A percentile compares a stretch with the other conserved stretches of the same genome.
Evolutionary conservation across 2,888 invertebrate genomes (phyloP).

Genomic region (Drosophila demipolita): DNA sequence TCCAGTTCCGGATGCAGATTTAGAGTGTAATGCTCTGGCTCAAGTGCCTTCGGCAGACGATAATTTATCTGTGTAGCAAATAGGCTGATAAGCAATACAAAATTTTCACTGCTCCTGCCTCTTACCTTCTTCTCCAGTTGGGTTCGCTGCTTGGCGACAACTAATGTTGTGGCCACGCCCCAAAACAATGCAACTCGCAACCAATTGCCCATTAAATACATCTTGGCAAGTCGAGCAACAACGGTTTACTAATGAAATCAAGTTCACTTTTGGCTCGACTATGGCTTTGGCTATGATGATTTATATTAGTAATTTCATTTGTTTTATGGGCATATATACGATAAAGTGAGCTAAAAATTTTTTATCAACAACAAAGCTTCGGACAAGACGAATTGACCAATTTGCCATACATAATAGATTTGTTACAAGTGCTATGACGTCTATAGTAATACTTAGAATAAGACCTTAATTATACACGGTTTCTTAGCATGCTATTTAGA

Average conservation of each 20-base stretch:
- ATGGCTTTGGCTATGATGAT: slow-evolving; percentile 21
- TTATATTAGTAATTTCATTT: slow-evolving; percentile 31
- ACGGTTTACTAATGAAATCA: slow-evolving; percentile 48
- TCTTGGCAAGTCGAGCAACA: slow-evolving; percentile 50
- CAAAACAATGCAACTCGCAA: slow-evolving; percentile 55
- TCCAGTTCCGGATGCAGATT: slow-evolving; percentile 88
- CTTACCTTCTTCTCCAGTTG: slow-evolving; percentile 45
- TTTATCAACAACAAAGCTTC: background rate
- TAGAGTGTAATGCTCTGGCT: slow-evolving; percentile 89
- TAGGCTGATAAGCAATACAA: background rate
- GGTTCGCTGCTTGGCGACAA: slow-evolving; percentile 58
- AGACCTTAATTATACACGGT: no score
- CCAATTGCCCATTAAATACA: slow-evolving; percentile 39
- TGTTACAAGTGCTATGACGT: no score
- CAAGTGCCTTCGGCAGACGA: slow-evolving; percentile 87
- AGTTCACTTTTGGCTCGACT: background rate
- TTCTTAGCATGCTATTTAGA: no score
- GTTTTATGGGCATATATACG: background rate
- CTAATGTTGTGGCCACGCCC: slow-evolving; percentile 58
- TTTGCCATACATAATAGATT: no score
- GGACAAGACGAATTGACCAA: no score
- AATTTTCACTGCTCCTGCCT: background rate
- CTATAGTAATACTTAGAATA: no score
- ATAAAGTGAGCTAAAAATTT: slow-evolving; percentile 21
- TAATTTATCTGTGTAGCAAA: slow-evolving; percentile 62